Percentiles rank a stretch among this genome's conserved stretches.
These are phyloP conservation scores for Calliopsis andreniformis DNA, from an alignment of 1,140 invertebrate genomes.

Conservation along the genomic window DNA sequence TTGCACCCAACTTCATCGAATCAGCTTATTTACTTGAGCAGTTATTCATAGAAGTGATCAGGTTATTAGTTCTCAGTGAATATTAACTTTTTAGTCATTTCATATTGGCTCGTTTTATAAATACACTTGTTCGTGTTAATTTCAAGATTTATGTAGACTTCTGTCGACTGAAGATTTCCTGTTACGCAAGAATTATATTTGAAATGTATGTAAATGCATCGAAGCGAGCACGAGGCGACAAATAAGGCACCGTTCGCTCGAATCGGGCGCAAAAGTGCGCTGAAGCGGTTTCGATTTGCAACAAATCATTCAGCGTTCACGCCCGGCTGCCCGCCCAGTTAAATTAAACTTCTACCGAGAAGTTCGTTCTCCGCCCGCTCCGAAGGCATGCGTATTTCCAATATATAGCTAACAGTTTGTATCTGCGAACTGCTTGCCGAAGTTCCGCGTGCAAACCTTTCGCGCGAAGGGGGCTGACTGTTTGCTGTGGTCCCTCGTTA, in stretches of 20 bases:
- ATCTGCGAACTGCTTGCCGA: slow-evolving; percentile 62
- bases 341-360: slow-evolving; percentile 76
- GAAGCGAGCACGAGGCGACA: neutral
- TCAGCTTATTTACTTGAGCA: too few species aligned
- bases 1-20: too few species aligned
- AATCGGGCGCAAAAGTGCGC: slow-evolving; percentile 22
- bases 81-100: too few species aligned
- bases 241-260: slow-evolving; percentile 1
- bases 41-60: too few species aligned
- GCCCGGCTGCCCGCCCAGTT: slow-evolving; percentile 69
- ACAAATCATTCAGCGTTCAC: slow-evolving; percentile 76
- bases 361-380: slow-evolving; percentile 58
- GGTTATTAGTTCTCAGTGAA: too few species aligned
- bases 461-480: slow-evolving; percentile 70
- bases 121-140: too few species aligned
- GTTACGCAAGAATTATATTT: neutral
- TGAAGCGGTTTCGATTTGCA: slow-evolving; percentile 72
- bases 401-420: slow-evolving; percentile 57
- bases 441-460: slow-evolving; percentile 61
- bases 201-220: neutral
- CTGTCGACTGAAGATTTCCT: too few species aligned
- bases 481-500: slow-evolving; percentile 67
- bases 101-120: too few species aligned
- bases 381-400: slow-evolving; percentile 67
- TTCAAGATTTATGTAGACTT: too few species aligned